Evolutionary conservation across 2,113 vertebrate species (phyloP), one percentile per base, ranked within the genome.

Genomic region (Otus sunia): DNA sequence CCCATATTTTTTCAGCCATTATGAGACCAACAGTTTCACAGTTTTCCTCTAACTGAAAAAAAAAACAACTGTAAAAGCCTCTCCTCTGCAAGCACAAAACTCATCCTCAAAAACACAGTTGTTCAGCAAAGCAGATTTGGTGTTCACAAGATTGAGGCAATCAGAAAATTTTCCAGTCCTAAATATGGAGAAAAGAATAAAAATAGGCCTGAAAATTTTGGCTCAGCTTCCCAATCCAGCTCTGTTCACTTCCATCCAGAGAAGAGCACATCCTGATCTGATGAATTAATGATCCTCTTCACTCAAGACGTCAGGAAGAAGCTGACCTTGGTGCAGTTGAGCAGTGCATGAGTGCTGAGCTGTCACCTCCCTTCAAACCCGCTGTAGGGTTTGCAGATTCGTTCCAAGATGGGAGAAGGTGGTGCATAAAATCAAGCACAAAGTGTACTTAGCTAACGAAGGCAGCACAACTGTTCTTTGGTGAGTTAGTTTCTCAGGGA

Each of bases 121-220:
- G 34, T 12, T 88, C 81, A 90, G 86, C 67, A 62, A 67, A 86
- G 59, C 62, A 68, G 83, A 71, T 56, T 30, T 77, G 41, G 17
- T 32, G 39, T 47, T 87, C 74, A 8, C 62, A 79, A 83, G 92
- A 86, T 2, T 19, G 77, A 96, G 47, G 92, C 88, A 93, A 94
- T 84, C 59, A 79, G 59, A 92, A 96, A 76, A 69, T 43, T 66
- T 94, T 96, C 84, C 91, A 85, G 47, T 53, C 91, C 47, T 86
- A 92, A 88, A 59, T 36, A 95, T 10, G 82, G 82, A 95, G 76
- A 67, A 88, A 90, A 95, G 94, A 93, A 47, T 43, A 95, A 96
- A 95, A 96, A 95, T 88, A 94, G 83, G 79, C 64, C 64, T 84
- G 86, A 94, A 91, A 81, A 78, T 84, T 64, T 86, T 95, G 95